Evolutionary conservation across 2,797 vertebrate genomes (phyloP), one percentile per base, ranked within the genome.

Genomic region (Leucoraja ocellata): DNA sequence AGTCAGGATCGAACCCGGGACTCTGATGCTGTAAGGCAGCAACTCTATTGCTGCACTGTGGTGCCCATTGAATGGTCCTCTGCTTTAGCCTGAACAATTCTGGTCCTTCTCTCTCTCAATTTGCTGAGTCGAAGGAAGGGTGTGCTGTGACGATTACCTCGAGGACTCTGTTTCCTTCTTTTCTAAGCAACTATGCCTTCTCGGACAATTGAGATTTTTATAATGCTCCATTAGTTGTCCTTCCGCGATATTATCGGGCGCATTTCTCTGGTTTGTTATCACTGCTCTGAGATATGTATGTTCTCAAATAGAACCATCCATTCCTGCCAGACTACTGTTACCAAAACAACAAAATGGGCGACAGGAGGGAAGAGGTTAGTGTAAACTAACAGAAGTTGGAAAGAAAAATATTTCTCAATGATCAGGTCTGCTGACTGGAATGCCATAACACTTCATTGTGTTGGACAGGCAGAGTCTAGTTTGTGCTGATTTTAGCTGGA

Each of bases 371-470:
- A 54, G 54, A 84, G 81, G 81, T 28, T 28, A 84, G 14, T 84
- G 10, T 84, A 84, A 84, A 84, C 54, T 61, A 84, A 61, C 81
- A 84, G 54, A 61, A 58, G 46, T 28, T 32, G 14, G 54, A 84
- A 84, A 54, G 81, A 84, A 84, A 84, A 84, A 84, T 84, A 84
- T 61, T 84, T 84, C 39, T 61, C 81, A 61, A 61, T 61, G 81
- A 84, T 84, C 58, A 61, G 23, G 54, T 61, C 81, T 61, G 54
- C 8, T 84, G 25, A 61, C 11, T 39, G 80, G 2, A 23, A 23
- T 54, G 54, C 80, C 2, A 28, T 23, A 61, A 5, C 0, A 61
- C 10, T 1, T 4, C 28, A 18, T 54, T 21, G 46, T 61, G 46
- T 61, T 11, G 28, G 54, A 1, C 25, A 61, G 54, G 54, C 25